phyloP scores from a whole-genome alignment of 2,888 invertebrate species.

The Bursaphelenchus okinawaensis region DNA sequence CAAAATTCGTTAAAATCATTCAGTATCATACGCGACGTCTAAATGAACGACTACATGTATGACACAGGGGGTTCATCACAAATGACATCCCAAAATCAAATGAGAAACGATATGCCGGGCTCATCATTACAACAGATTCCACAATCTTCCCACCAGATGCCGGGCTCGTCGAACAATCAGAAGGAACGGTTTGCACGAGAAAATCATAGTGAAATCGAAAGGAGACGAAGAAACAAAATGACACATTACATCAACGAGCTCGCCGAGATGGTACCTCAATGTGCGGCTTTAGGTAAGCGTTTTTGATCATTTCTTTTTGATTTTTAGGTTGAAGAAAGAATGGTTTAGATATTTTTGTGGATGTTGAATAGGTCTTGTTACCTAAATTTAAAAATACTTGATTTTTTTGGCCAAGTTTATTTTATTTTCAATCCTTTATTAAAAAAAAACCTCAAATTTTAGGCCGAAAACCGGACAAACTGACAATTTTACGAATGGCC shows the following conservation, averaged over 20 bases:
- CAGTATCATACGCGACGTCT: not conserved
- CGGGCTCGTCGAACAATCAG: not conserved
- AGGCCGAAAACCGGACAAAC: constrained; percentile 95
- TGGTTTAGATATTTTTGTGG: too few species aligned
- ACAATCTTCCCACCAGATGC: not conserved
- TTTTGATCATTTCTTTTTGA: not conserved
- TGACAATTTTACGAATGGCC: constrained; percentile 97
- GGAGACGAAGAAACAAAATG: constrained; percentile 97
- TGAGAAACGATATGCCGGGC: not conserved
- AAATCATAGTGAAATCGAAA: constrained; percentile 69
- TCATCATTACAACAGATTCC: not conserved
- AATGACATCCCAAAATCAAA: not conserved
- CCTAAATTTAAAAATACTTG: too few species aligned
- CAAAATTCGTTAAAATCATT: not conserved
- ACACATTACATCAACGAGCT: constrained; percentile 98
- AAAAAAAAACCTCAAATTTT: too few species aligned
- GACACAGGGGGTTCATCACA: not conserved
- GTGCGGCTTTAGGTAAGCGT: constrained; percentile 25
- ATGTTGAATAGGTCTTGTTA: too few species aligned
- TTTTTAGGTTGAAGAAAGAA: constrained; percentile 28
- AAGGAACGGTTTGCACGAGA: constrained; percentile 55
- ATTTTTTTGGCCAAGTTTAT: too few species aligned
- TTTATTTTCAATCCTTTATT: too few species aligned
- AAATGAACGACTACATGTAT: not conserved
- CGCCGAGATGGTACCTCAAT: constrained; percentile 75